Base-by-base conservation (phyloP, 2,888 invertebrate genomes). In the Drosophila eohydei region DNA sequence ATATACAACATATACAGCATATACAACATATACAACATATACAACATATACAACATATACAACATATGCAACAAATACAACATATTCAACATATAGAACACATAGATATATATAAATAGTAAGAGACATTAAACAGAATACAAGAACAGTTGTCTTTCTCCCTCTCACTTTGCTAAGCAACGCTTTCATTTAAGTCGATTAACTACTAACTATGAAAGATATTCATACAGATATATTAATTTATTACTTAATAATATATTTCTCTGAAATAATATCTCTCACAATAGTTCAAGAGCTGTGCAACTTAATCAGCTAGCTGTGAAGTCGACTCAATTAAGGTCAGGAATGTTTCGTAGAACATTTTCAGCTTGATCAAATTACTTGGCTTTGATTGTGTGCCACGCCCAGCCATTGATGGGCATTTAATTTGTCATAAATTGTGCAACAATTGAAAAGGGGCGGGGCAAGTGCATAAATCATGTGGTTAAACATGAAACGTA, bases 401-500 rank as follows among this genome's bases (percentile, higher is more conserved):
- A 63, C 71, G 59, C 44, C 66, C 67, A 56, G 3, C 43, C 40
- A 60, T 71, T 68, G 69, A 74, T 81, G 67, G 69, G 57, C 65
- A 75, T 82, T 82, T 80, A 80, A 85, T 85, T 82, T 88, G 78
- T 80, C 71, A 78, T 85, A 82, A 84, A 78, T 84, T 77, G 84
- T 76, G 62, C 67, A 58, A 66, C 80, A 74, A 83, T 82, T 71
- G 75, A 48, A 72, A 78, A 63, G 60, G 57, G 76, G 65, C 56
- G 51, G 52, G 48, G 50, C 60, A 60, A 78, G 69, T 88, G 87
- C 83, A 89, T 85, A 89, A 85, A 85, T 84, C 89, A 87, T 80
- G 83, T 73, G 80, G 80, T 80, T 84, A 78, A 89, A 89, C 85
- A 82, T 88, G 72, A 77, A 89, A 78, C 62, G 74, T 76, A 87